Evolutionary conservation across 2,113 vertebrate species (phyloP).

Genomic region (Menidia beryllina): DNA sequence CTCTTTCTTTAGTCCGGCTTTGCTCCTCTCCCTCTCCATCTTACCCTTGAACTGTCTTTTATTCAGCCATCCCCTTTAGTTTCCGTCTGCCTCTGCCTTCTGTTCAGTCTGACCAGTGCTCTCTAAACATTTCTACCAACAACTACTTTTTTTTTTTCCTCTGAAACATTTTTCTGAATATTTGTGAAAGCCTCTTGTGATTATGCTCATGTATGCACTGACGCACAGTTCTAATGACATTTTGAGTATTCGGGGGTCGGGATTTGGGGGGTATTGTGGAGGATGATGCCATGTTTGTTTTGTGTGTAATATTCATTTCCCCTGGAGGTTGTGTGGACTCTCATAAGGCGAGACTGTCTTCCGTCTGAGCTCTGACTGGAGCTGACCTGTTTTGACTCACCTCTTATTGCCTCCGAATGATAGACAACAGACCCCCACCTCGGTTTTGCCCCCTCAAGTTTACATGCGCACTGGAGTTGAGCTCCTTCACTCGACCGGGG

Average conservation of each 20-base stretch:
- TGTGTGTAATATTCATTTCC: slow-evolving; percentile 69
- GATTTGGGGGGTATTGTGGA: slow-evolving; percentile 30
- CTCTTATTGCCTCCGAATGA: slow-evolving; percentile 73
- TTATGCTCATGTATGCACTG: not conserved
- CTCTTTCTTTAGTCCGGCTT: slow-evolving; percentile 23
- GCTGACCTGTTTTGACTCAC: slow-evolving; percentile 64
- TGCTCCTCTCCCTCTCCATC: slow-evolving; percentile 26
- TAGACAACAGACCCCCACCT: slow-evolving; percentile 48
- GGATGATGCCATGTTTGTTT: slow-evolving; percentile 38
- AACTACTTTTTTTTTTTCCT: slow-evolving; percentile 59
- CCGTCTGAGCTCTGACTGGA: slow-evolving; percentile 55
- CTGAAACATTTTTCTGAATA: slow-evolving; percentile 20
- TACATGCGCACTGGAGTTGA: too few species aligned
- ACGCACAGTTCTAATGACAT: slow-evolving; percentile 46
- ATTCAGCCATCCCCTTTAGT: slow-evolving; percentile 56
- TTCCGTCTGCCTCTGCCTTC: slow-evolving; percentile 26
- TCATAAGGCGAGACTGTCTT: slow-evolving; percentile 65
- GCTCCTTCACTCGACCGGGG: too few species aligned
- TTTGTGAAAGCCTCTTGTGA: slow-evolving; percentile 12
- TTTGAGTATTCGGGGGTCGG: slow-evolving; percentile 20
- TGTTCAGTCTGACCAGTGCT: slow-evolving; percentile 52
- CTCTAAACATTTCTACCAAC: slow-evolving; percentile 65
- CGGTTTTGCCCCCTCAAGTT: slow-evolving; percentile 4
- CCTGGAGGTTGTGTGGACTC: slow-evolving; percentile 47
- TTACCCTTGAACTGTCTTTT: slow-evolving; percentile 71